Base-by-base conservation (phyloP, 2,888 invertebrate species). In the Himalopsyche kuldschensis region DNA sequence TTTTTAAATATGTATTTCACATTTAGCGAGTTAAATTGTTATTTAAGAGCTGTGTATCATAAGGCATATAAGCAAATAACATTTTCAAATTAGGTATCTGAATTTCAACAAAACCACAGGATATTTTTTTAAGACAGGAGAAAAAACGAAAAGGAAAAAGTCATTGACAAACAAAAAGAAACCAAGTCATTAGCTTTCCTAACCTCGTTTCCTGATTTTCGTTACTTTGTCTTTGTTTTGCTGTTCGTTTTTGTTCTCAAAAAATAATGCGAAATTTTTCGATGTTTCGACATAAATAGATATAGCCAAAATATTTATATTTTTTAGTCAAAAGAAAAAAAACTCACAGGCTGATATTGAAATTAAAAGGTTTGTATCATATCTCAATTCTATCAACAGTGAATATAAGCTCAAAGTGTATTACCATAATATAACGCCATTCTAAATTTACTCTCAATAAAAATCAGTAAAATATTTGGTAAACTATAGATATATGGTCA, bases 131-230 rank as follows among this genome's bases (percentile, higher is more conserved):
- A 69, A 11, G 17, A 20, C 4, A 8, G 8, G 75, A 80, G 78
- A 84, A 84, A 76, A 82, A 76, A 76, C 75, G 76, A 82, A 63
- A 32, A 78, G 35, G 17, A 48, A 75, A 82, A 81, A 84, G 78
- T 69, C 76, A 46, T 80, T 41, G 77, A 76, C 76, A 80, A 77
- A 84, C 80, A 84, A 84, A 82, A 82, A 55, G 81, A 75, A 78
- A 63, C 31, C 79, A 79, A 82, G 80, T 84, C 82, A 82, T 82
- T 82, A 84, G 84, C 31, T 75, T 80, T 48, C 4, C 80, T 82
- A 84, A 84, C 82, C 82, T 83, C 75, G 80, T 82, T 82, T 82
- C 78, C 84, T 81, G 82, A 82, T 83, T 84, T 48, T 41, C 82
- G 31, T 79, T 82, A 79, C 78, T 80, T 80, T 82, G 84, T 84